phyloP scores from a whole-genome alignment of 2,888 invertebrate genomes.

The Eupithecia inturbata region DNA sequence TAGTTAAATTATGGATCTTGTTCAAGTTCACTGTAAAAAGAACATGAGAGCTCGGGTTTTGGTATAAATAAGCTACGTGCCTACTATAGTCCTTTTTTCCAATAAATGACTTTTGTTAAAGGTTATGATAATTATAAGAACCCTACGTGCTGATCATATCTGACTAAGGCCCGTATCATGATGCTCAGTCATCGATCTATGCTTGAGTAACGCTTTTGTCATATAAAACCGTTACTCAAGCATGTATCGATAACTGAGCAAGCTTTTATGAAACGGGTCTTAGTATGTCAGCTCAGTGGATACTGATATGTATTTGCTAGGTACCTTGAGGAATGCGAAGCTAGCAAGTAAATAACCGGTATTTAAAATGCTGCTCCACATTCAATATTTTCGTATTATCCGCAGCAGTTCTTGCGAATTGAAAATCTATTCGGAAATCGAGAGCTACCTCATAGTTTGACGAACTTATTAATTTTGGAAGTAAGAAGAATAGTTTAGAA shows the following conservation, averaged over 20 bases:
- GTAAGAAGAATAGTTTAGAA: background rate
- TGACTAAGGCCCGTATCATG: no score
- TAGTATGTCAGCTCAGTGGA: background rate
- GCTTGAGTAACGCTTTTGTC: no score
- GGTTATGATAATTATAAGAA: background rate
- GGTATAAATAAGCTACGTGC: background rate
- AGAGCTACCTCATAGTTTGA: background rate
- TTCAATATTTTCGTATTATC: conserved; percentile 9
- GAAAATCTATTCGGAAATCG: background rate
- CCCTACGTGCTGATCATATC: background rate
- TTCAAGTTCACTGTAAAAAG: background rate
- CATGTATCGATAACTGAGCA: no score
- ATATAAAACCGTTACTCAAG: no score
- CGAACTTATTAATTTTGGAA: background rate
- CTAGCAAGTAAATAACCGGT: conserved; percentile 9
- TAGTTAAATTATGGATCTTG: background rate
- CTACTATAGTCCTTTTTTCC: background rate
- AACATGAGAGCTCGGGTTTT: background rate
- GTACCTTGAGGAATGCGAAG: conserved; percentile 10
- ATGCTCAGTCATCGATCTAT: no score
- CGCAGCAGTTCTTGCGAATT: background rate
- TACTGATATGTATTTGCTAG: conserved; percentile 17
- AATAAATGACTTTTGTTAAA: background rate
- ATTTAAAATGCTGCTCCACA: conserved; percentile 11
- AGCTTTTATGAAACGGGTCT: no score